Base-by-base conservation (phyloP, 2,888 invertebrate species). In the Hirtodrosophila histrioides region DNA sequence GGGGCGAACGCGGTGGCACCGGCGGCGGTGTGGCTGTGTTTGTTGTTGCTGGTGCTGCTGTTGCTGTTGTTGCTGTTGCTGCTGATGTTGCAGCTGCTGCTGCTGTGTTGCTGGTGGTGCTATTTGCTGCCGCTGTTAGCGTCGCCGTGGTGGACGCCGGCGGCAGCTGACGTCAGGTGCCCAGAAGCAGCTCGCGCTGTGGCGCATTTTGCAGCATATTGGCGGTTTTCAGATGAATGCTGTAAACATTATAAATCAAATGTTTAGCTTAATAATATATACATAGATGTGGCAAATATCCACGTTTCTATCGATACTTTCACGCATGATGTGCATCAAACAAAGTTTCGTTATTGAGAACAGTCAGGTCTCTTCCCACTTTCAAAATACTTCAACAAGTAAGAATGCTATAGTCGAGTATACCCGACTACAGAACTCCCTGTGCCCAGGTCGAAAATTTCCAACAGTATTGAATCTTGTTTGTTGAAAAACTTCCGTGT, bases 161-260 rank as follows among this genome's bases (percentile, higher is more conserved):
- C 61, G 82, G 79, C 66, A 86, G 74, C 51, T 88, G 81, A 58
- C 90, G 91, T 91, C 91, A 91, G 76, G 90, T 89, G 67, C 89
- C 80, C 64, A 90, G 48, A 4, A 90, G 69, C 37, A 90, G 45
- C 64, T 90, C 90, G 17, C 89, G 88, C 63, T 91, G 91, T 12
- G 91, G 90, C 33, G 91, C 89, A 69, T 82, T 88, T 70, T 91
- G 90, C 55, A 91, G 76, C 77, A 90, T 87, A 58, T 90, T 91
- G 60, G 90, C 91, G 33, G 91, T 91, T 88, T 90, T 91, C 50
- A 91, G 78, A 65, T 91, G 90, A 64, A 91, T 81, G 66, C 91
- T 91, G 23, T 0, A 64, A 56, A n/a, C 1, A 24, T 27, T 27
- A 31, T 4, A 4, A 12, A 12, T 35, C 3, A 6, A 9, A 5